A percentile compares a stretch with the other conserved stretches of the same genome.
These are phyloP conservation scores for Thalassoma bifasciatum DNA, from an alignment of 2,113 vertebrate genomes.

Conservation along the genomic window DNA sequence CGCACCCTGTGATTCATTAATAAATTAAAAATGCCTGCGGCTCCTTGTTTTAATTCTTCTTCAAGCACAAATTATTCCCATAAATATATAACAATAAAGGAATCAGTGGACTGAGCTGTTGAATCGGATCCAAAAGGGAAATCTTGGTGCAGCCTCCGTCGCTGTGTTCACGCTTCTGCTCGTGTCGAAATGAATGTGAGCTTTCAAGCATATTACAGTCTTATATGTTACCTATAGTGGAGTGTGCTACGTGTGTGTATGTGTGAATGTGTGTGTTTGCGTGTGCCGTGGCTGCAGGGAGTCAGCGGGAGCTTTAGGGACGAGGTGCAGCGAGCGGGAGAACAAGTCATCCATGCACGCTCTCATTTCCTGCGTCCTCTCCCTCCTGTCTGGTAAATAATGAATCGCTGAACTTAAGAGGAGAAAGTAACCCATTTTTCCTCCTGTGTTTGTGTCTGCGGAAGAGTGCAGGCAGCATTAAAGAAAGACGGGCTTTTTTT, in stretches of 20 bases:
- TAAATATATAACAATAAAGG: neutral
- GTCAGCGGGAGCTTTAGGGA: conserved; percentile 19
- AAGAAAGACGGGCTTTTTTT: conserved; percentile 22
- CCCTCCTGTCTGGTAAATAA: conserved; percentile 63
- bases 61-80: neutral
- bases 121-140: neutral
- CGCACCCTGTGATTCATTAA: neutral
- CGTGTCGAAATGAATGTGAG: neutral
- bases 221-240: neutral
- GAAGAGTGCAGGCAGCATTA: conserved; percentile 22
- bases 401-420: conserved; percentile 49
- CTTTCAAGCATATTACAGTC: neutral
- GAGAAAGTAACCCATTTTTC: conserved; percentile 37
- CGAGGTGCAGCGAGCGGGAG: conserved; percentile 31
- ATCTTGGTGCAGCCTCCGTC: neutral
- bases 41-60: neutral
- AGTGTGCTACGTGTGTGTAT: neutral
- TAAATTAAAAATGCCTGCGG: neutral
- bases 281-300: neutral
- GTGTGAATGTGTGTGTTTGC: conserved; percentile 9
- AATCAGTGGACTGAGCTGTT: neutral
- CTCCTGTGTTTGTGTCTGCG: conserved; percentile 16
- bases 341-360: conserved; percentile 40
- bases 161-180: neutral
- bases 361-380: conserved; percentile 42